phyloP scores from a whole-genome alignment of 1,140 invertebrate genomes.

The Drosophila novamexicana region DNA sequence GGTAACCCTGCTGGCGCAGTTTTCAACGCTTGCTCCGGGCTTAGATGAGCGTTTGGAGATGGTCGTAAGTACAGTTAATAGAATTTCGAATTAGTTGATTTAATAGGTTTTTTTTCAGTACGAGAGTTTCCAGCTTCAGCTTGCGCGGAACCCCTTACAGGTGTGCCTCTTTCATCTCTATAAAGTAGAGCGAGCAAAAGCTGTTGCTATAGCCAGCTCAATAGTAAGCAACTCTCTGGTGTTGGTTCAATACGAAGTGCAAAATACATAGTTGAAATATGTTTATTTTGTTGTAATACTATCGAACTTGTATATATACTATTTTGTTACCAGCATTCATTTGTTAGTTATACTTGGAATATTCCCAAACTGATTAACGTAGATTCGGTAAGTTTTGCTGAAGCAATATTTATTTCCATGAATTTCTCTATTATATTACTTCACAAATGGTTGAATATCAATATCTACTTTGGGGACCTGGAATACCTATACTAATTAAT shows the following conservation, averaged over 20 bases:
- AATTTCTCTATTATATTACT: no score
- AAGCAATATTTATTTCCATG: no score
- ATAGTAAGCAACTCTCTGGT: slow-evolving; percentile 40
- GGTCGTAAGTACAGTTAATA: slow-evolving; percentile 19
- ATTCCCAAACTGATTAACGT: no score
- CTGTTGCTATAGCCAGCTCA: slow-evolving; percentile 39
- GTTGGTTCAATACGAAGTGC: slow-evolving; percentile 52
- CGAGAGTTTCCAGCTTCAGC: slow-evolving; percentile 36
- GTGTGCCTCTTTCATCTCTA: slow-evolving; percentile 15
- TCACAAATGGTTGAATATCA: no score
- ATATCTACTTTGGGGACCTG: no score
- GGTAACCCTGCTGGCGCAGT: slow-evolving; percentile 7
- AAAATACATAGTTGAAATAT: not conserved
- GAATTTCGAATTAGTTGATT: not conserved
- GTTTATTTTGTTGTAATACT: not conserved
- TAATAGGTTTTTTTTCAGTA: not conserved
- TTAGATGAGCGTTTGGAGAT: slow-evolving; percentile 45
- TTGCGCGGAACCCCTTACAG: slow-evolving; percentile 35
- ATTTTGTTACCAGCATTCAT: not conserved
- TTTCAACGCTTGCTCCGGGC: not conserved
- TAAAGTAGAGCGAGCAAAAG: not conserved
- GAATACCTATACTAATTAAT: no score
- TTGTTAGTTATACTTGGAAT: no score
- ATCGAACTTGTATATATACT: not conserved
- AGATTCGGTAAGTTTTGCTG: no score